These are phyloP conservation scores for Bombus balteatus DNA, from an alignment of 1,140 invertebrate genomes.

Conservation along the genomic window DNA sequence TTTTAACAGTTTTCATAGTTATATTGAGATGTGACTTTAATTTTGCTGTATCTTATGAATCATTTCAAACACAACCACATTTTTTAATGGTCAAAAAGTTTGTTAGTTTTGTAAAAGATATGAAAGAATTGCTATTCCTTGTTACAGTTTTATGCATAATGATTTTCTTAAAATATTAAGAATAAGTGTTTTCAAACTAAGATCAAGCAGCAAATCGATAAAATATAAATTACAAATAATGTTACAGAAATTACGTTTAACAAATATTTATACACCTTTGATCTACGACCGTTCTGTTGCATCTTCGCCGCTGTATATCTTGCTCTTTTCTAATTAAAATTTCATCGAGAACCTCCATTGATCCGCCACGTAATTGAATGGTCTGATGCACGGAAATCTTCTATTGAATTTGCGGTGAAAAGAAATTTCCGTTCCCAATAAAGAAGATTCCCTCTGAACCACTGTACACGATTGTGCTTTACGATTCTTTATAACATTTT, in stretches of 20 bases:
- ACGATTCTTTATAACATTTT: constrained; percentile 31
- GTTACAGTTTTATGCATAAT: too few species aligned
- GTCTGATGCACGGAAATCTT: constrained; percentile 18
- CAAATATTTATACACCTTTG: not conserved
- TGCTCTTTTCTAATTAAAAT: constrained; percentile 48
- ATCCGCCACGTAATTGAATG: constrained; percentile 21
- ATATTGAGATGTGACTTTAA: too few species aligned
- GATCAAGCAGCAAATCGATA: too few species aligned
- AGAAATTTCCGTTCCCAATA: constrained; percentile 45
- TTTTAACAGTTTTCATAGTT: too few species aligned
- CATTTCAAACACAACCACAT: too few species aligned
- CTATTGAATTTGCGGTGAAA: constrained; percentile 40
- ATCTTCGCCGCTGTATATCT: not conserved
- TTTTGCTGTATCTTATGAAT: too few species aligned
- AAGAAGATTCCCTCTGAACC: not conserved
- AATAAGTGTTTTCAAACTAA: too few species aligned
- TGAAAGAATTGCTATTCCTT: too few species aligned
- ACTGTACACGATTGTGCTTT: not conserved
- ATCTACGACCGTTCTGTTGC: constrained; percentile 6
- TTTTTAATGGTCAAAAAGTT: too few species aligned
- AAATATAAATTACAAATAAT: not conserved
- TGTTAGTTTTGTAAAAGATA: too few species aligned
- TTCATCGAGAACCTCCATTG: constrained; percentile 38
- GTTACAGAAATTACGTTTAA: not conserved
- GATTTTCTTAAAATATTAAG: too few species aligned